Evolutionary conservation across 2,113 vertebrate genomes (phyloP).

Genomic region (Tupaia chinensis): DNA sequence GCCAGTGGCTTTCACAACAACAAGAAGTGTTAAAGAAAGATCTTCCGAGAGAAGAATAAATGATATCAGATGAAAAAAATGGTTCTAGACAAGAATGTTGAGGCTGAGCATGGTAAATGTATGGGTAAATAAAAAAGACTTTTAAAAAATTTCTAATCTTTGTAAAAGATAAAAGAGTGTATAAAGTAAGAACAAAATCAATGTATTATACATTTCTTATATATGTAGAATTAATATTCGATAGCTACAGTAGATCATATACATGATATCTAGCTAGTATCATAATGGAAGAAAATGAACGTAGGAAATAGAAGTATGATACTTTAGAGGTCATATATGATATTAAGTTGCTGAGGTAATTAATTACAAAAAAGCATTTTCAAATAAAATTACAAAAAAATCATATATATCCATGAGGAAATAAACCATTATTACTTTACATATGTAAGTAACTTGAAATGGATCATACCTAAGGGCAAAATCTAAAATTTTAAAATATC

Average conservation of each 20-base stretch:
- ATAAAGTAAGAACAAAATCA: not conserved
- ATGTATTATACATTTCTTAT: not conserved
- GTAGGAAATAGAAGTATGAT: not conserved
- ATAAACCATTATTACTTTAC: not conserved
- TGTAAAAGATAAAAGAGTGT: not conserved
- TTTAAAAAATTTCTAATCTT: not conserved
- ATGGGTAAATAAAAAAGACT: not conserved
- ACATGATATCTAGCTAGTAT: not conserved
- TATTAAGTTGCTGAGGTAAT: not conserved
- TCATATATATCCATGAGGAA: not conserved
- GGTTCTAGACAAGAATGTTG: not conserved
- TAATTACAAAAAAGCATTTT: not conserved
- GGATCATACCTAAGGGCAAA: not conserved
- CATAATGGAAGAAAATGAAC: not conserved
- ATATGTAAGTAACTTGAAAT: not conserved
- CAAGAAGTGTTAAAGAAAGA: not conserved
- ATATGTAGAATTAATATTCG: not conserved
- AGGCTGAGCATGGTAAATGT: not conserved
- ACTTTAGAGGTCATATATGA: not conserved
- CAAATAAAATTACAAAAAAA: not conserved
- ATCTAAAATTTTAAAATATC: not conserved
- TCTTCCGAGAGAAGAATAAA: not conserved
- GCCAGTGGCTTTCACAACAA: not conserved
- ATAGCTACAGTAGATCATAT: too few species aligned
- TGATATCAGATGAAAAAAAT: not conserved